phyloP scores from a whole-genome alignment of 1,140 invertebrate species.

The Calliphora vicina region DNA sequence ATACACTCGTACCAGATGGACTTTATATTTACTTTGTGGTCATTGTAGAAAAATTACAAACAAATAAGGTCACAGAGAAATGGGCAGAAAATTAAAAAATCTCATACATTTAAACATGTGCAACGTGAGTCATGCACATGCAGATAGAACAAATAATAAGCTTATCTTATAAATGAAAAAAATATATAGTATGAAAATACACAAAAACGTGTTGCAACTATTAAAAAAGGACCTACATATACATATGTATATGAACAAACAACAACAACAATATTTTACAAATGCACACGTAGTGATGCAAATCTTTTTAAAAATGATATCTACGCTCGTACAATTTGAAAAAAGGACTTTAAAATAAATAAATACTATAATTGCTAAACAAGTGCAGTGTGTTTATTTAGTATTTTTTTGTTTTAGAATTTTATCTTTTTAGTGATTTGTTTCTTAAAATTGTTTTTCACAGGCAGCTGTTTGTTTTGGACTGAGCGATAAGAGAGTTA shows the following conservation, averaged over 20 bases:
- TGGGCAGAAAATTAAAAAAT: neutral
- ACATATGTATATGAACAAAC: neutral
- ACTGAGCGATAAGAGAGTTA: neutral
- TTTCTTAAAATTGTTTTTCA: neutral
- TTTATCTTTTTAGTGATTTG: neutral
- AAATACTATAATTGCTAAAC: neutral
- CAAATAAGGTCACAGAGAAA: neutral
- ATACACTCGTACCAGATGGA: no score
- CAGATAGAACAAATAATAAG: neutral
- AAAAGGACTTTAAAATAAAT: neutral
- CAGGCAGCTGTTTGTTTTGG: neutral
- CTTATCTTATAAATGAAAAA: neutral
- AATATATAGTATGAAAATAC: neutral
- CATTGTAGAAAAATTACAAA: neutral
- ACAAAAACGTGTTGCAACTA: conserved; percentile 1
- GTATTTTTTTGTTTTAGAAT: neutral
- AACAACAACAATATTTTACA: neutral
- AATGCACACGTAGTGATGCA: neutral
- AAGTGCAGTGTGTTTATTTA: neutral
- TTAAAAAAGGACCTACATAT: neutral
- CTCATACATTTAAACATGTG: neutral
- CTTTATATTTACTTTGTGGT: neutral
- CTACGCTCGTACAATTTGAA: neutral
- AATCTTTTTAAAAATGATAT: neutral
- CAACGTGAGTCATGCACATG: neutral